phyloP scores from a whole-genome alignment of 2,888 invertebrate genomes.

The Cephus rjabovi region DNA sequence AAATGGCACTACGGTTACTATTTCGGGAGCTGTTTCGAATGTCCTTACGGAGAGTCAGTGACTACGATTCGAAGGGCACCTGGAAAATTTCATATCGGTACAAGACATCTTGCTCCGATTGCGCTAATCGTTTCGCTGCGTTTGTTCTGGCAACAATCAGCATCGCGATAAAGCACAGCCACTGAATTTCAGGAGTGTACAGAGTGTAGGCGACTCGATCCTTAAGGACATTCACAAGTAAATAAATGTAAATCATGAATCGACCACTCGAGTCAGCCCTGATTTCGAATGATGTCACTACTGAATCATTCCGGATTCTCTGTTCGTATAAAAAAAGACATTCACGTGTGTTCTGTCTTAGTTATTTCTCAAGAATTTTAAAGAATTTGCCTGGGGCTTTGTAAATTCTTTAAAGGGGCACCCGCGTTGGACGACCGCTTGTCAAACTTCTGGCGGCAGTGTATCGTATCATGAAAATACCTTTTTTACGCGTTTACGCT shows the following conservation, averaged over 20 bases:
- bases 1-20: neutral
- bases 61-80: neutral
- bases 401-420: neutral
- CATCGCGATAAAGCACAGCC: neutral
- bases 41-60: neutral
- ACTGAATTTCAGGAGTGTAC: neutral
- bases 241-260: neutral
- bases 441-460: constrained; percentile 3
- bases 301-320: constrained; percentile 5
- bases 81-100: neutral
- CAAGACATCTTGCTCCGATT: no score
- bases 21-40: neutral
- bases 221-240: neutral
- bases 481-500: no score
- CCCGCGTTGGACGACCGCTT: neutral
- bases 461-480: neutral
- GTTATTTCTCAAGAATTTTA: neutral
- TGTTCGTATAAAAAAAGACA: neutral
- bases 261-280: neutral
- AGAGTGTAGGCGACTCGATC: neutral
- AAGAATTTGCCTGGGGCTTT: neutral
- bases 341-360: neutral
- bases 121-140: no score
- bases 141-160: neutral
- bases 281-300: constrained; percentile 17